These are phyloP conservation scores for Lycophotia porphyrea DNA, from an alignment of 2,888 invertebrate species.

Conservation along the genomic window DNA sequence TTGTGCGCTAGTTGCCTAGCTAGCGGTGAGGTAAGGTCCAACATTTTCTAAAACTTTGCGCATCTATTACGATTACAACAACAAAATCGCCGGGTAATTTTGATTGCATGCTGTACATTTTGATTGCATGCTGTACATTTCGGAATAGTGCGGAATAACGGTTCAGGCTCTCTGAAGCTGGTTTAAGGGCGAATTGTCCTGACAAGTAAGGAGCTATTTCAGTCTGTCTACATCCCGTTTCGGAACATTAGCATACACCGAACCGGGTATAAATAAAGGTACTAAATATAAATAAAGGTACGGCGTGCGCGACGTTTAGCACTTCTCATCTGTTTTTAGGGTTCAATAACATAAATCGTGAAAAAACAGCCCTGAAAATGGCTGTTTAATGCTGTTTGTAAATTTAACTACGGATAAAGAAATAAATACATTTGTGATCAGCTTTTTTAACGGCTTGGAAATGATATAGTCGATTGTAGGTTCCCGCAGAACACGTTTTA, in stretches of 20 bases:
- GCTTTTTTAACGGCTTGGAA: conserved; percentile 48
- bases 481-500: conserved; percentile 43
- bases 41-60: conserved; percentile 52
- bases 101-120: conserved; percentile 18
- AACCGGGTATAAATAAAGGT: conserved; percentile 72
- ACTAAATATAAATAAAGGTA: conserved; percentile 69
- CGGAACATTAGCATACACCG: conserved; percentile 71
- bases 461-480: conserved; percentile 35
- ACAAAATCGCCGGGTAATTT: conserved; percentile 42
- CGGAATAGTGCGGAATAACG: conserved; percentile 52
- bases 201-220: conserved; percentile 76
- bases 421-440: conserved; percentile 56
- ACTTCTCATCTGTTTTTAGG: conserved; percentile 67
- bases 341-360: conserved; percentile 66
- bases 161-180: conserved; percentile 59
- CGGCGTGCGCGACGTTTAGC: conserved; percentile 61
- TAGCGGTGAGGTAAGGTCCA: conserved; percentile 38
- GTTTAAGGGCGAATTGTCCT: conserved; percentile 75
- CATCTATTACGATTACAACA: conserved; percentile 60
- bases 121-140: conserved; percentile 18
- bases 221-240: conserved; percentile 75
- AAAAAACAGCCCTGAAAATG: conserved; percentile 55
- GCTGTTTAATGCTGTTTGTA: conserved; percentile 55
- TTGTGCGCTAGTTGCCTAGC: conserved; percentile 47
- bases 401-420: conserved; percentile 51